Conservation (phyloP, 2,113 vertebrate genomes). For the Podarcis raffonei region DNA sequence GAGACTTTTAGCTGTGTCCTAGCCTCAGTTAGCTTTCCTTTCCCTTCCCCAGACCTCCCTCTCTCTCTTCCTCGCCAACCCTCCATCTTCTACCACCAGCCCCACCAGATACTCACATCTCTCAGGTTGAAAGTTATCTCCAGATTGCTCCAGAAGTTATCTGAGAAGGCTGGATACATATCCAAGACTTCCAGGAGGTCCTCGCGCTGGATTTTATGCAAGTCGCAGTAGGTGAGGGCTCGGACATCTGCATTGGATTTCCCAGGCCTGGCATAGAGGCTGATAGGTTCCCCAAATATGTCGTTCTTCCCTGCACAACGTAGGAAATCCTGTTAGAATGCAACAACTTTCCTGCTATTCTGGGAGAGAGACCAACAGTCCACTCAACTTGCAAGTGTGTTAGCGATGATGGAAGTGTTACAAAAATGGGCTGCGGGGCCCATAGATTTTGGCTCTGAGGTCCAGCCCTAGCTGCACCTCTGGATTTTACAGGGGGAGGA, state of each 20-base stretch:
- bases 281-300: constrained; percentile 95
- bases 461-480: no score
- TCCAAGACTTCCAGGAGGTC: constrained; percentile 96
- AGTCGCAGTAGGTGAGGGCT: constrained; percentile 95
- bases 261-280: constrained; percentile 86
- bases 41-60: background rate
- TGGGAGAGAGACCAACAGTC: background rate
- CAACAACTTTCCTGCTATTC: background rate
- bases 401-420: background rate
- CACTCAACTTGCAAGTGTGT: background rate
- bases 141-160: constrained; percentile 94
- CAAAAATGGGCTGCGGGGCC: background rate
- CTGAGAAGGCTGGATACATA: constrained; percentile 95
- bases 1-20: background rate
- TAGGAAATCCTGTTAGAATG: constrained; percentile 24
- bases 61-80: background rate
- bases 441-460: background rate
- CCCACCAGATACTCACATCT: constrained; percentile 86
- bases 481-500: background rate
- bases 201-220: constrained; percentile 94
- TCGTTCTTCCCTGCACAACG: constrained; percentile 90
- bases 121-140: constrained; percentile 97
- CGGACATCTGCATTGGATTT: constrained; percentile 93
- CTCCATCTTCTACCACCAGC: background rate
- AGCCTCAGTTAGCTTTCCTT: background rate